A percentile compares a stretch with the other conserved stretches of the same genome.
Conservation (phyloP, 2,888 invertebrate genomes). For the Watsonalla binaria region DNA sequence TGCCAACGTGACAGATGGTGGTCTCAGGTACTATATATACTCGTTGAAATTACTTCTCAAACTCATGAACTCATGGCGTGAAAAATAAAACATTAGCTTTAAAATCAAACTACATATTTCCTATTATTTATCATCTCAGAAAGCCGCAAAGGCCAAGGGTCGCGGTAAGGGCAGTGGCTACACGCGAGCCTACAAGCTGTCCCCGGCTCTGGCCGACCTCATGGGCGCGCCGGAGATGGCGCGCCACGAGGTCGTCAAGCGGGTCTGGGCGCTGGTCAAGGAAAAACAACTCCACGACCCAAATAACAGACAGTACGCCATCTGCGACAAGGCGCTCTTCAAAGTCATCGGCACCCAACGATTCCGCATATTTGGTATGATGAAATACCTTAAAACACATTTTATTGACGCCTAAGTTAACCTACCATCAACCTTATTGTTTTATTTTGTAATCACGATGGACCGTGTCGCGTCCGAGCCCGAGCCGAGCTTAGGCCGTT, state of each 20-base stretch:
- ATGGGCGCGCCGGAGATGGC: conserved; percentile 92
- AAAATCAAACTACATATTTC: background rate
- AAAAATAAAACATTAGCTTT: too few species aligned
- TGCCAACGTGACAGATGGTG: too few species aligned
- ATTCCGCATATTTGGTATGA: conserved; percentile 97
- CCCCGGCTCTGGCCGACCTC: conserved; percentile 89
- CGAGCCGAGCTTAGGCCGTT: too few species aligned
- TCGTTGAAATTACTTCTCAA: too few species aligned
- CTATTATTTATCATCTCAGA: background rate
- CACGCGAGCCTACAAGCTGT: conserved; percentile 89
- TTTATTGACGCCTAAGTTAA: conserved; percentile 79
- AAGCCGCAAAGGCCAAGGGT: conserved; percentile 31
- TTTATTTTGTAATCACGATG: background rate
- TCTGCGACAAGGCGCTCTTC: conserved; percentile 93
- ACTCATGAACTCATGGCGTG: too few species aligned
- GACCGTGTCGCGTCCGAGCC: too few species aligned
- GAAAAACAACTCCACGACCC: conserved; percentile 94
- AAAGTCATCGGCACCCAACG: conserved; percentile 95
- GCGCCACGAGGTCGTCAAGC: conserved; percentile 92
- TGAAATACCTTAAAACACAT: conserved; percentile 96
- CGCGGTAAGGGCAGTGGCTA: conserved; percentile 86
- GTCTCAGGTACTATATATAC: too few species aligned
- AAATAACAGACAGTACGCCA: conserved; percentile 95
- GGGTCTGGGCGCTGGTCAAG: conserved; percentile 93
- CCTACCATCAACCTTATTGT: background rate